Base-by-base conservation (phyloP, 2,797 vertebrate genomes). In the Dallia pectoralis region DNA sequence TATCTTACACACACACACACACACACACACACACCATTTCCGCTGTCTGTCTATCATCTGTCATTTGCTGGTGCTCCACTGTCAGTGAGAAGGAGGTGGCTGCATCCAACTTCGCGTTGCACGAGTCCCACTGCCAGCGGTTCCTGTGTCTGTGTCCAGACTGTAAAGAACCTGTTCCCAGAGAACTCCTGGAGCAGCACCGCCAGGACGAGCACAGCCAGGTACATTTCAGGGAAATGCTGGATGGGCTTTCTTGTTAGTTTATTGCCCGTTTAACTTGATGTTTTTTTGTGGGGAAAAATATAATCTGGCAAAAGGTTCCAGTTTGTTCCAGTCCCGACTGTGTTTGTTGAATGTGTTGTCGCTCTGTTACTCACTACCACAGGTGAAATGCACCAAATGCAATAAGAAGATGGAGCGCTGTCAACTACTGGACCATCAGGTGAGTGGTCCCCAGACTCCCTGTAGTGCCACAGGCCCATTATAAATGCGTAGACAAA, bases 121-220 rank as follows among this genome's bases (percentile, higher is more conserved):
- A 96, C 0, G 93, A 95, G 78, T 86, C 71, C 0, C 92, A 95
- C 87, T 97, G 95, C 81, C 51, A 80, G 19, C 86, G 91, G 12
- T 96, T 95, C 81, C 79, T 95, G 1, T 80, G 82, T 48, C 0
- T 91, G 44, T 96, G 95, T 71, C 89, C 91, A 0, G 83, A 91
- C 73, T 95, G 95, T 70, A 18, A 89, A 12, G 91, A 95, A 63
- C 18, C 86, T 0, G 77, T 96, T 30, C 90, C 82, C 5, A 77
- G 16, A 70, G 85, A 85, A 0, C 84, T 90, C 9, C 84, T 95
- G 81, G 18, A 88, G 1, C 79, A 92, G 12, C 95, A 97, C 78
- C 33, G 36, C 12, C 69, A 80, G 65, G 83, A 91, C 3, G 76
- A 91, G 70, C 92, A 93, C 81, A 33, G 72, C 1, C 40, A 70